Conservation (phyloP, 2,797 vertebrate species). For the Neosalanx taihuensis region DNA sequence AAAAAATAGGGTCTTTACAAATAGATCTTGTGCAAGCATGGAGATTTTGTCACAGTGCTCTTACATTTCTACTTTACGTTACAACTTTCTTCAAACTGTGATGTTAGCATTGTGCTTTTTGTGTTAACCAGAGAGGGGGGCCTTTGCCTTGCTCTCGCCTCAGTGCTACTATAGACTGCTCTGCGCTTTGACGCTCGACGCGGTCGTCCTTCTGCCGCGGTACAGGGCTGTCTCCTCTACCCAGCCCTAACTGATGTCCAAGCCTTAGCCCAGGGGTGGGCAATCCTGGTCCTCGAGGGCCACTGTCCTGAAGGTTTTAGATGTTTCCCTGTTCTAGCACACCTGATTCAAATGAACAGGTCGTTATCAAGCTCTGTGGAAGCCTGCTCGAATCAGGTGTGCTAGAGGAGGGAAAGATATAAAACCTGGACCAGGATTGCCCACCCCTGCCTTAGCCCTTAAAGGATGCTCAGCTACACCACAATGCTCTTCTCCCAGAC, state of each 20-base stretch:
- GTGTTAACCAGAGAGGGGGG: background rate
- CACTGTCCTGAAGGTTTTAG: no score
- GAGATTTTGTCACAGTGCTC: background rate
- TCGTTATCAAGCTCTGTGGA: no score
- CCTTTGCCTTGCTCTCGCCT: conserved; percentile 22
- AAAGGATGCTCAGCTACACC: background rate
- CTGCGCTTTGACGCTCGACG: background rate
- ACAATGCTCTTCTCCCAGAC: background rate
- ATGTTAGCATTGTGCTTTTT: conserved; percentile 16
- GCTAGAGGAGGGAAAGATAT: no score
- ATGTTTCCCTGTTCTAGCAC: no score
- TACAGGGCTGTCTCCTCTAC: background rate
- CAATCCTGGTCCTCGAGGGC: no score
- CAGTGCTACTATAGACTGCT: conserved; percentile 3
- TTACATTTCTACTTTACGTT: background rate
- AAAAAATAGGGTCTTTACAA: background rate
- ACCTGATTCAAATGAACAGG: no score
- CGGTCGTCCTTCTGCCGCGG: background rate
- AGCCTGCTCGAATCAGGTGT: no score
- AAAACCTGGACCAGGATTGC: no score
- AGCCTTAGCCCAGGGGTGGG: conserved; percentile 6
- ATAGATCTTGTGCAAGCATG: background rate
- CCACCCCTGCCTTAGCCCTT: background rate
- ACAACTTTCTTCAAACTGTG: conserved; percentile 1
- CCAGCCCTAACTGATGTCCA: conserved; percentile 5